Evolutionary conservation across 1,140 invertebrate genomes (phyloP).

Genomic region (Drosophila varians): DNA sequence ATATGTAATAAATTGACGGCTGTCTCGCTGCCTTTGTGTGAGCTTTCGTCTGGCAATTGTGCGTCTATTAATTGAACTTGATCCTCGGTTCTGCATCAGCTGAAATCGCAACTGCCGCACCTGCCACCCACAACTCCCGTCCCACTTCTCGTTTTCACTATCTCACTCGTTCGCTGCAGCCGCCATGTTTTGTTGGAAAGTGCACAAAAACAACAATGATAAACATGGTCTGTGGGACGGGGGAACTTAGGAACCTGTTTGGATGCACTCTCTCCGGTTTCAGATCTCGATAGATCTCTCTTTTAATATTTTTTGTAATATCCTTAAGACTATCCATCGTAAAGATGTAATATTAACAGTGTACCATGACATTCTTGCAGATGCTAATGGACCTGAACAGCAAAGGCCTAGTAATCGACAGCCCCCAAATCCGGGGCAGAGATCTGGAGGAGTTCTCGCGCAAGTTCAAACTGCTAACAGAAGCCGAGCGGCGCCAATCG

Average conservation of each 20-base stretch:
- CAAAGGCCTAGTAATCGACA: slow-evolving; percentile 91
- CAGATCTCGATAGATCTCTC: neutral
- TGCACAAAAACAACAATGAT: slow-evolving; percentile 36
- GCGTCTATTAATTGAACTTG: slow-evolving; percentile 59
- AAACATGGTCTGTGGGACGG: neutral
- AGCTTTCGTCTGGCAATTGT: slow-evolving; percentile 18
- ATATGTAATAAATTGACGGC: slow-evolving; percentile 31
- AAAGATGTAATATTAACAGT: no score
- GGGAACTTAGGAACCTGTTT: slow-evolving; percentile 57
- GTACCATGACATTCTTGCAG: no score
- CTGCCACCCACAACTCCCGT: slow-evolving; percentile 25
- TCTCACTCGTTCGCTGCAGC: slow-evolving; percentile 2
- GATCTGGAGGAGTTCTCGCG: slow-evolving; percentile 92
- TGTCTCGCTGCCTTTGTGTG: slow-evolving; percentile 14
- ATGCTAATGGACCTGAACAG: slow-evolving; percentile 96
- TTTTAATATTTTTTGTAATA: neutral
- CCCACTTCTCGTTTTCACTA: neutral
- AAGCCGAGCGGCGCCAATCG: slow-evolving; percentile 90
- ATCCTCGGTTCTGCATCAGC: slow-evolving; percentile 28
- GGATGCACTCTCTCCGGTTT: slow-evolving; percentile 48
- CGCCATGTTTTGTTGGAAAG: slow-evolving; percentile 68
- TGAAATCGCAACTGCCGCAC: slow-evolving; percentile 22
- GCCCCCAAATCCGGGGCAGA: slow-evolving; percentile 89
- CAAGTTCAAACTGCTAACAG: slow-evolving; percentile 91
- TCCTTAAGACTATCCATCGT: no score